phyloP scores from a whole-genome alignment of 2,888 invertebrate species.

The Corbicula japonica region DNA sequence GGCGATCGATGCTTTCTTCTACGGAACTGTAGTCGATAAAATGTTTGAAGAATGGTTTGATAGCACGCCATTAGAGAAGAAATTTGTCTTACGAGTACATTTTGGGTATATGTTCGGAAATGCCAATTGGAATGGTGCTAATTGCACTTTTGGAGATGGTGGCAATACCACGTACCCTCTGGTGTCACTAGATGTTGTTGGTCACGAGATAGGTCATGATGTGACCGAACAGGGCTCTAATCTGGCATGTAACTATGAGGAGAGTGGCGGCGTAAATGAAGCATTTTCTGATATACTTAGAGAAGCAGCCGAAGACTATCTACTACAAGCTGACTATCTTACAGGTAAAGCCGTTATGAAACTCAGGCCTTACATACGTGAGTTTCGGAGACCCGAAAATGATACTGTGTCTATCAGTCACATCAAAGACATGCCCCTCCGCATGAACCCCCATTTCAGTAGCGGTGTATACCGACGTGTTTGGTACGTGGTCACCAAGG shows the following conservation, averaged over 20 bases:
- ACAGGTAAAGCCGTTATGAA: constrained; percentile 60
- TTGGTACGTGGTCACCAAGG: constrained; percentile 67
- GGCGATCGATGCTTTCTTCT: constrained; percentile 67
- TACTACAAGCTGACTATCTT: constrained; percentile 52
- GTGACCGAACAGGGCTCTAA: constrained; percentile 67
- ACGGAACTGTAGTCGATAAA: constrained; percentile 63
- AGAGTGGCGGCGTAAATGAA: constrained; percentile 77
- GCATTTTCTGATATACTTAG: constrained; percentile 76
- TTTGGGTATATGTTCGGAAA: constrained; percentile 47
- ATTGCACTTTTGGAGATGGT: constrained; percentile 72
- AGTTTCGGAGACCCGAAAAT: constrained; percentile 65
- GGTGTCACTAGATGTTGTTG: constrained; percentile 67
- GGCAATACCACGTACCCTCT: constrained; percentile 63
- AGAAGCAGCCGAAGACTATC: constrained; percentile 62
- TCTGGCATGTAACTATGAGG: constrained; percentile 63
- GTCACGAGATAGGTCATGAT: constrained; percentile 76
- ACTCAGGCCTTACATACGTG: constrained; percentile 44
- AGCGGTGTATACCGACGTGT: constrained; percentile 72
- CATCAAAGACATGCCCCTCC: constrained; percentile 52
- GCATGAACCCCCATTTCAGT: constrained; percentile 68
- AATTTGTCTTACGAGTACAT: constrained; percentile 22
- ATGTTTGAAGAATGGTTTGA: constrained; percentile 74
- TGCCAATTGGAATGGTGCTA: constrained; percentile 74
- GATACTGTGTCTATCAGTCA: constrained; percentile 71
- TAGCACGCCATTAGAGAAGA: constrained; percentile 39